Base-by-base conservation (phyloP, 2,797 vertebrate species). In the Miichthys miiuy region DNA sequence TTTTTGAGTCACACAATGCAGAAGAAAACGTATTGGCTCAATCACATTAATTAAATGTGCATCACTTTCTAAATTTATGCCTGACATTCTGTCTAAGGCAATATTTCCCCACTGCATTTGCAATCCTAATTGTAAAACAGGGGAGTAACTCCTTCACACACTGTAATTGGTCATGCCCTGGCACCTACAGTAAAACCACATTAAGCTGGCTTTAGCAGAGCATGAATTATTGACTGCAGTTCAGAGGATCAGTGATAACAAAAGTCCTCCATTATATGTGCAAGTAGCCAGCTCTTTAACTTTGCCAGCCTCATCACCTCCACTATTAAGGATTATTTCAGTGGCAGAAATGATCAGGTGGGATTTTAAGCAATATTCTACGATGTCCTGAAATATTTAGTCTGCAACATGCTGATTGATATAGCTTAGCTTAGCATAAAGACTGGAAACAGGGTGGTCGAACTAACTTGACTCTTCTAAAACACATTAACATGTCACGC, bases 151-250 rank as follows among this genome's bases (percentile, higher is more conserved):
- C 61, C 41, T 71, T 67, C 25, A 14, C 44, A 69, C 56, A 23
- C 60, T 64, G 18, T 70, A 38, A 86, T 72, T 75, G 64, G 71
- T 79, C 72, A 30, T 60, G 42, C 41, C 46, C 34, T 18, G 47
- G 69, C 46, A 60, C 70, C 27, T 57, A 34, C 44, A 57, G 67
- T 63, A 34, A 75, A 25, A 72, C 46, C 74, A 62, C 72, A 81
- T 77, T 85, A 78, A 61, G 6, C 54, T 71, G 66, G 23, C 23
- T 80, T 75, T 73, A 50, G 70, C 68, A 16, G 38, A 82, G 77
- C 70, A 23, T 3, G 38, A 78, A 90, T 85, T 83, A 79, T 47
- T 58, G 61, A 78, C 51, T 70, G 54, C 44, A 58, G 30, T 64
- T 78, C 57, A 75, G 51, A 63, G 47, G n/a, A n/a, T n/a, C 20